Conservation (phyloP, 1,140 invertebrate genomes). For the Ostrea edulis region DNA sequence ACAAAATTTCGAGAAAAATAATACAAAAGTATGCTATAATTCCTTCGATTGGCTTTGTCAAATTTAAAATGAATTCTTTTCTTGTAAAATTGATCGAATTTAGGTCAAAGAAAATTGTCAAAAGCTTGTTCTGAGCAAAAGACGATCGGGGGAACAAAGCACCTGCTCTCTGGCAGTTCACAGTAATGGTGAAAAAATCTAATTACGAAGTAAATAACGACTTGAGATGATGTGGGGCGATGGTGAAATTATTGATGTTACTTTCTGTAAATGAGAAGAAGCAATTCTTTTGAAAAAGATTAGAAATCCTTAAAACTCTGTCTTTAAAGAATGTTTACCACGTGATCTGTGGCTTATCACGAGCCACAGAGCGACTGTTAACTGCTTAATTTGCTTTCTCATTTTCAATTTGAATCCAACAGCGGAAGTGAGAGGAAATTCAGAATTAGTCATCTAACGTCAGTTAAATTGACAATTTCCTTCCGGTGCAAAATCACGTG, state of each 20-base stretch:
- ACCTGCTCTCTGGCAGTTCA: constrained; percentile 8
- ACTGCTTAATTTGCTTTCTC: constrained; percentile 35
- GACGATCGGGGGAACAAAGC: background rate
- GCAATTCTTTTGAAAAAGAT: background rate
- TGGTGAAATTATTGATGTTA: background rate
- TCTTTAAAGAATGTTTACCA: background rate
- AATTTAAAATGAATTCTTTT: background rate
- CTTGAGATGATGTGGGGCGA: background rate
- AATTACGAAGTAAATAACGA: constrained; percentile 23
- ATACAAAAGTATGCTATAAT: background rate
- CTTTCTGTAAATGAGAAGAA: background rate
- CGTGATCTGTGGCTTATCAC: constrained; percentile 9
- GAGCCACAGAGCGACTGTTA: background rate
- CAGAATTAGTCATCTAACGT: constrained; percentile 43
- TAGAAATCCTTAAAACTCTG: background rate
- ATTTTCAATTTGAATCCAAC: constrained; percentile 21
- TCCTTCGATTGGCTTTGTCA: background rate
- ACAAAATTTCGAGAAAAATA: background rate
- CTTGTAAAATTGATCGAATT: background rate
- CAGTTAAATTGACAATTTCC: constrained; percentile 37
- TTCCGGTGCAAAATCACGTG: constrained; percentile 34
- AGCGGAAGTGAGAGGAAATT: constrained; percentile 30
- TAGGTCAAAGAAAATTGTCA: background rate
- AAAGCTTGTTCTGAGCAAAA: background rate
- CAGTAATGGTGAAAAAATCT: constrained; percentile 9